Evolutionary conservation across 2,888 invertebrate genomes (phyloP).

Genomic region (Leistus spinibarbis): DNA sequence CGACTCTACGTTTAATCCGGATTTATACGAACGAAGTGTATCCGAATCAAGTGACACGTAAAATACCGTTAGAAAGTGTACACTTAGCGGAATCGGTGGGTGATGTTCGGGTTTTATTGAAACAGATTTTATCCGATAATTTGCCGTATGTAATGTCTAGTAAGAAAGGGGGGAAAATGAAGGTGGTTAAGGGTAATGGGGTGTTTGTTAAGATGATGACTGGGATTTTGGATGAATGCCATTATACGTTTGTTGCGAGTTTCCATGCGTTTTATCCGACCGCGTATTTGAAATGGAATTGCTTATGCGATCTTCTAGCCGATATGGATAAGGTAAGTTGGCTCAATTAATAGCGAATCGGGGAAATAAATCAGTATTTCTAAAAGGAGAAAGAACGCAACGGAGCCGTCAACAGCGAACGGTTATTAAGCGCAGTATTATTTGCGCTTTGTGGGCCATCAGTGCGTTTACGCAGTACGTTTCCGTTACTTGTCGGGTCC

Average conservation of each 20-base stretch:
- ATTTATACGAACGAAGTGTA: conserved; percentile 92
- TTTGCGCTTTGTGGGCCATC: conserved; percentile 84
- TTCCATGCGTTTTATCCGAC: conserved; percentile 97
- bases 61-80: conserved; percentile 70
- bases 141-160: conserved; percentile 55
- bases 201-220: conserved; percentile 67
- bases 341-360: background rate
- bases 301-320: conserved; percentile 81
- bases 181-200: conserved; percentile 57
- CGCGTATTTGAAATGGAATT: conserved; percentile 89
- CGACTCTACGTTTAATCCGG: conserved; percentile 79
- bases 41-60: conserved; percentile 65
- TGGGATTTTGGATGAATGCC: conserved; percentile 86
- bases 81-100: conserved; percentile 85
- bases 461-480: conserved; percentile 74
- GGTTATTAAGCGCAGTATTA: conserved; percentile 78
- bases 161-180: conserved; percentile 56
- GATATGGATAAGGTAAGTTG: conserved; percentile 68
- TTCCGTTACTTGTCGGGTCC: conserved; percentile 66
- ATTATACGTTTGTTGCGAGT: conserved; percentile 87
- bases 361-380: conserved; percentile 15
- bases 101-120: conserved; percentile 80
- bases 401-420: conserved; percentile 60
- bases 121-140: conserved; percentile 81
- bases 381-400: conserved; percentile 53